These are phyloP conservation scores for Aplocera efformata DNA, from an alignment of 2,888 invertebrate genomes.

Conservation along the genomic window DNA sequence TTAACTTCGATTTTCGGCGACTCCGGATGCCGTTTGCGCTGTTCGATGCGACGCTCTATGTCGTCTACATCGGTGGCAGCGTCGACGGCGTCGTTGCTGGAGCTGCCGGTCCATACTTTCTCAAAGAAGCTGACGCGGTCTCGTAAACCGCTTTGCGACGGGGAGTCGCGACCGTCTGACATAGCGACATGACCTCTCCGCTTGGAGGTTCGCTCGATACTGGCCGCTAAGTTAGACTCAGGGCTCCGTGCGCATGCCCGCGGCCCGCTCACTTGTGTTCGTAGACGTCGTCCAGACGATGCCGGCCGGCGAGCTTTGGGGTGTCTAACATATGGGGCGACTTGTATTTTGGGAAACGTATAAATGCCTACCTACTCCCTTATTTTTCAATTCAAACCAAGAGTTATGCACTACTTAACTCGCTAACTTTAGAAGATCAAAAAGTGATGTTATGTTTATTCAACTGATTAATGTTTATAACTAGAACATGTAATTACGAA, in stretches of 20 bases:
- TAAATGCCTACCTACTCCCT: constrained; percentile 3
- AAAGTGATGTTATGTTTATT: neutral
- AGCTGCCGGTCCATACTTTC: constrained; percentile 85
- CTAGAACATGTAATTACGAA: constrained; percentile 21
- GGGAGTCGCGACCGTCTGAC: constrained; percentile 76
- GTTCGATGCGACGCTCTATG: constrained; percentile 82
- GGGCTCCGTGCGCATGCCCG: constrained; percentile 44
- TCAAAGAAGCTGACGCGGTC: constrained; percentile 90
- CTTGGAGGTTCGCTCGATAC: constrained; percentile 76
- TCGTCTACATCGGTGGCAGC: constrained; percentile 79
- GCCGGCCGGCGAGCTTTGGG: constrained; percentile 35
- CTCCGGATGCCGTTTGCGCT: constrained; percentile 75
- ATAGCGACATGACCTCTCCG: constrained; percentile 74
- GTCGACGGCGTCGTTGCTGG: constrained; percentile 61
- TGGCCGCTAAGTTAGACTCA: constrained; percentile 43
- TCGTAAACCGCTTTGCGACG: constrained; percentile 80
- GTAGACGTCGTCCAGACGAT: constrained; percentile 61
- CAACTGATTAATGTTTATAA: constrained; percentile 6
- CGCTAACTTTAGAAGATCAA: too few species aligned
- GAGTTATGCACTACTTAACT: too few species aligned
- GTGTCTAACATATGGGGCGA: constrained; percentile 28
- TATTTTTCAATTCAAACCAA: too few species aligned
- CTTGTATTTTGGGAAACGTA: constrained; percentile 16
- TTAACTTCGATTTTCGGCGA: constrained; percentile 82
- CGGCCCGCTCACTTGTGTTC: constrained; percentile 49